Evolutionary conservation across 2,888 invertebrate species (phyloP).

Genomic region (Synanthedon myopaeformis): DNA sequence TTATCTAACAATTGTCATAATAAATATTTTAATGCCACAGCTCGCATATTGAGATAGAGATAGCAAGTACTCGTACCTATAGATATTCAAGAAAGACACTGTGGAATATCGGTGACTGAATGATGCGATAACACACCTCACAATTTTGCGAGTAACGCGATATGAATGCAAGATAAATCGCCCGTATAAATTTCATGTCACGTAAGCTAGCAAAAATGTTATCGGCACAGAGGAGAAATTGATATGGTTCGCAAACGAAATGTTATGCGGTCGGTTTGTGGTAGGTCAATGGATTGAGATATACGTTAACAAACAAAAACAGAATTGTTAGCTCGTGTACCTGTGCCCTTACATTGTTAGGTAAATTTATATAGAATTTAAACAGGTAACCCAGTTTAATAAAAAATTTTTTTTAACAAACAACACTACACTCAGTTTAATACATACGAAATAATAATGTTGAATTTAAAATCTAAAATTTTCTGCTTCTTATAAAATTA

Average conservation of each 20-base stretch:
- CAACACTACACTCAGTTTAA: no score
- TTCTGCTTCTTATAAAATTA: no score
- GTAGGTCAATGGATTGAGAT: conserved; percentile 44
- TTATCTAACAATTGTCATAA: no score
- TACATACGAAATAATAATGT: no score
- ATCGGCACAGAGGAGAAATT: conserved; percentile 56
- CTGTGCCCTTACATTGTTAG: no score
- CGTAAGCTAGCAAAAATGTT: conserved; percentile 64
- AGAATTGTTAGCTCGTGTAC: no score
- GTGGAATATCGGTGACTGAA: conserved; percentile 34
- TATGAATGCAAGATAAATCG: conserved; percentile 65
- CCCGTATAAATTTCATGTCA: conserved; percentile 64
- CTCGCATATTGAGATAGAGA: not conserved
- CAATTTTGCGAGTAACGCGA: conserved; percentile 56
- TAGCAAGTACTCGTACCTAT: conserved; percentile 1
- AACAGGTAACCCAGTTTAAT: no score
- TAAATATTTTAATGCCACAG: no score
- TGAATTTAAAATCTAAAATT: no score
- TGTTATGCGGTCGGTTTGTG: conserved; percentile 36
- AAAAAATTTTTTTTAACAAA: no score
- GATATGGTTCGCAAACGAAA: conserved; percentile 45
- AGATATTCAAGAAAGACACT: conserved; percentile 30
- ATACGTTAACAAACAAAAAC: conserved; percentile 5
- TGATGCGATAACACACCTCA: conserved; percentile 54
- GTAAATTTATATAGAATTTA: no score